These are phyloP conservation scores for Eudasyphora cyanicolor DNA, from an alignment of 2,888 invertebrate species.

Conservation along the genomic window DNA sequence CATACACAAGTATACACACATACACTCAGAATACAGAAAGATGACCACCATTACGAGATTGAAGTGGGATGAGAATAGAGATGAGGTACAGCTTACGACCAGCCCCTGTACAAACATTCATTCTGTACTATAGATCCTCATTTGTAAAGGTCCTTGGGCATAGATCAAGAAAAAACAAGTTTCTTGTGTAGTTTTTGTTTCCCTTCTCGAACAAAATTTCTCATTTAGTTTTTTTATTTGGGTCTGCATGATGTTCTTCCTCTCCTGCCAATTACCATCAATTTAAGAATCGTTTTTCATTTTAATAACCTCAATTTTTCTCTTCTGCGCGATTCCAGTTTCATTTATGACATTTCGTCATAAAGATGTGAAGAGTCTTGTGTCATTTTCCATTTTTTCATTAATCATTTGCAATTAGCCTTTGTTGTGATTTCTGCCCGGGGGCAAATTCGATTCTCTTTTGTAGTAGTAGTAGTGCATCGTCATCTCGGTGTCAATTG, in stretches of 20 bases:
- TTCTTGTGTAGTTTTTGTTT: slow-evolving; percentile 30
- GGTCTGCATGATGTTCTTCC: slow-evolving; percentile 41
- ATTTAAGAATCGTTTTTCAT: slow-evolving; percentile 73
- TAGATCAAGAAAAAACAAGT: slow-evolving; percentile 18
- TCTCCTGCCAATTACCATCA: slow-evolving; percentile 73
- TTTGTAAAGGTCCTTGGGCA: neutral
- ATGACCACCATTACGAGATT: slow-evolving; percentile 12
- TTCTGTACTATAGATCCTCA: neutral
- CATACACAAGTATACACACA: too few species aligned
- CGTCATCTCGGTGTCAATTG: neutral
- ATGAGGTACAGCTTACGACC: neutral
- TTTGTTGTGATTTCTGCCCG: slow-evolving; percentile 68
- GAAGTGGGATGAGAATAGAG: neutral
- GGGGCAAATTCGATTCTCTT: slow-evolving; percentile 18
- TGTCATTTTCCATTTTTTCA: slow-evolving; percentile 54
- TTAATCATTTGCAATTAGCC: slow-evolving; percentile 72
- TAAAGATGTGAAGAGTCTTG: slow-evolving; percentile 28
- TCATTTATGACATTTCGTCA: slow-evolving; percentile 62
- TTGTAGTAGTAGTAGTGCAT: neutral
- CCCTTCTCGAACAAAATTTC: neutral
- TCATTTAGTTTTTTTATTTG: neutral
- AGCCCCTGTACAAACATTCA: neutral
- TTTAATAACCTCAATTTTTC: slow-evolving; percentile 64
- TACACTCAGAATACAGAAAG: neutral
- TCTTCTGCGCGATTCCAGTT: slow-evolving; percentile 35